A percentile compares a stretch with the other conserved stretches of the same genome.
Evolutionary conservation across 2,888 invertebrate genomes (phyloP).

Genomic region (Copidosoma aretas): DNA sequence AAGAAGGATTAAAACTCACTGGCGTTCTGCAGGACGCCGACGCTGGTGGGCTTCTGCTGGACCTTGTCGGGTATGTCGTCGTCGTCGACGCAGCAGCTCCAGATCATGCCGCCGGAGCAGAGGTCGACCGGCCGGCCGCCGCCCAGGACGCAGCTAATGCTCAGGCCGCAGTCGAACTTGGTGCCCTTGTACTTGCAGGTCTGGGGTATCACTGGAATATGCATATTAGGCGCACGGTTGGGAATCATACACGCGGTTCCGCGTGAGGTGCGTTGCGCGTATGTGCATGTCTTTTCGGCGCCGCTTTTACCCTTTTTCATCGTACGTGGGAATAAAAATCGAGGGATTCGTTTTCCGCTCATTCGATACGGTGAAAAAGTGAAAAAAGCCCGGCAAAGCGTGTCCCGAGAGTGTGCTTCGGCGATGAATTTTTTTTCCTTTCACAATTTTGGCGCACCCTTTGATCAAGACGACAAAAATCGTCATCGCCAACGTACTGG

Average conservation of each 20-base stretch:
- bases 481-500: no score
- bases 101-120: constrained; percentile 92
- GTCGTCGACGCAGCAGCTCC: constrained; percentile 92
- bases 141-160: constrained; percentile 87
- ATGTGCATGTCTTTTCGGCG: no score
- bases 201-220: constrained; percentile 83
- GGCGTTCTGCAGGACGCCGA: constrained; percentile 78
- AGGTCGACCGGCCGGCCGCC: constrained; percentile 88
- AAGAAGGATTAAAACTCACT: constrained; percentile 70
- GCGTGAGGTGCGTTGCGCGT: no score
- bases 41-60: constrained; percentile 48
- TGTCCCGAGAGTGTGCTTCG: background rate
- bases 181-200: constrained; percentile 86
- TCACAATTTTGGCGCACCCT: no score
- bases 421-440: background rate
- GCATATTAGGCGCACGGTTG: no score
- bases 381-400: no score
- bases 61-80: constrained; percentile 57
- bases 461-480: no score
- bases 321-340: background rate
- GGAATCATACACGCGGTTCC: no score
- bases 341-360: no score
- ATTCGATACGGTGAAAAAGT: no score
- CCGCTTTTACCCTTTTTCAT: background rate
- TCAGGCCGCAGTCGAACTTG: constrained; percentile 87